These are phyloP conservation scores for Sternotherus odoratus DNA, from an alignment of 2,797 vertebrate species.

Conservation along the genomic window DNA sequence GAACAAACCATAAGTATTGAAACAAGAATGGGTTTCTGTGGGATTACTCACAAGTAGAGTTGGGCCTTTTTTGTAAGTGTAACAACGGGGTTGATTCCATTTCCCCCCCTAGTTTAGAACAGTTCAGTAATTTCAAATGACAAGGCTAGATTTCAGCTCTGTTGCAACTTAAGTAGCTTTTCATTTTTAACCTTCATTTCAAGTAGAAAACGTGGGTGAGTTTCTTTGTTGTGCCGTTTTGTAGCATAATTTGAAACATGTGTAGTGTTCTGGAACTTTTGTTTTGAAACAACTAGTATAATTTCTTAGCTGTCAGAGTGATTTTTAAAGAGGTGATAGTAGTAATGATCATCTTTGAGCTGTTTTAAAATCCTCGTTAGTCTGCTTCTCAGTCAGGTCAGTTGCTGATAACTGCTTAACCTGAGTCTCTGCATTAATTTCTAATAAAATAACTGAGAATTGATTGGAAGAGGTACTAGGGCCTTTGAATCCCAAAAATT, in stretches of 20 bases:
- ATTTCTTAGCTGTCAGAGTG: constrained; percentile 50
- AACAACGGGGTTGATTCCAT: neutral
- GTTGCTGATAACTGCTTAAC: constrained; percentile 29
- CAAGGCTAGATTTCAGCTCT: constrained; percentile 52
- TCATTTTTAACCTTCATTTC: constrained; percentile 71
- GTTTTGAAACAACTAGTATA: constrained; percentile 46
- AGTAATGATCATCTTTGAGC: constrained; percentile 28
- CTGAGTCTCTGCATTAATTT: neutral
- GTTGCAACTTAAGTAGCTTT: constrained; percentile 48
- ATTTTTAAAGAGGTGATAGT: constrained; percentile 37
- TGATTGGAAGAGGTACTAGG: constrained; percentile 50
- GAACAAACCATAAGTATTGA: neutral
- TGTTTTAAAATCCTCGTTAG: neutral
- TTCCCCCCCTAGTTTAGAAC: neutral
- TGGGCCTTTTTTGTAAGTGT: neutral
- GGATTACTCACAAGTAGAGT: neutral
- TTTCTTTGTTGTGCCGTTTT: constrained; percentile 69
- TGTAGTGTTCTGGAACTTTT: constrained; percentile 54
- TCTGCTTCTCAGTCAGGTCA: neutral
- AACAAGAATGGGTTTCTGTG: neutral
- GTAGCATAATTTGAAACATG: constrained; percentile 64
- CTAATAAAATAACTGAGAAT: constrained; percentile 24
- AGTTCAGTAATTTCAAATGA: constrained; percentile 15
- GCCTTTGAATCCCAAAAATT: neutral
- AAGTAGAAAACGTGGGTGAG: constrained; percentile 62